phyloP scores from a whole-genome alignment of 2,113 vertebrate species.

The Elaphurus davidianus region DNA sequence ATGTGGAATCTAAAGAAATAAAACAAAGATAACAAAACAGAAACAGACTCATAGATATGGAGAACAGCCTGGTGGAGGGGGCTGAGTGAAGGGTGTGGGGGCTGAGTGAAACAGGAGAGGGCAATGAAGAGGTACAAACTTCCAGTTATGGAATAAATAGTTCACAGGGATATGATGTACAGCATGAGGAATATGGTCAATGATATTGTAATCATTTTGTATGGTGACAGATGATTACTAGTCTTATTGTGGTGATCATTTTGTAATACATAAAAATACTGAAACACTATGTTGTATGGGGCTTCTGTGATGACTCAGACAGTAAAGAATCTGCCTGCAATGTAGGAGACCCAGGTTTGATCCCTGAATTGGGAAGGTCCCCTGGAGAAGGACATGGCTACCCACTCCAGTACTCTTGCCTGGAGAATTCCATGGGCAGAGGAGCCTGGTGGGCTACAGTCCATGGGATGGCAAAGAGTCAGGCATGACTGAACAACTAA shows the following conservation, averaged over 20 bases:
- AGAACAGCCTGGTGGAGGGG: not conserved
- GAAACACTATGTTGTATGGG: not conserved
- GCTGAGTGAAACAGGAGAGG: not conserved
- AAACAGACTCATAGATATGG: not conserved
- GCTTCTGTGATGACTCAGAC: too few relatives aligned
- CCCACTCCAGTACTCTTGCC: not conserved
- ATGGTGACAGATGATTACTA: not conserved
- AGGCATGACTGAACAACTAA: not conserved
- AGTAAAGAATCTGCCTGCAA: too few relatives aligned
- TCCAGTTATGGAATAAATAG: not conserved
- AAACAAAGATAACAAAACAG: not conserved
- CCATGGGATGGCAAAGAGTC: not conserved
- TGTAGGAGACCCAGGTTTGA: too few relatives aligned
- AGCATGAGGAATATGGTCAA: not conserved
- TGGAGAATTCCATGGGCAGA: not conserved
- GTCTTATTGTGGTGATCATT: not conserved
- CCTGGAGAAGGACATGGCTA: too few relatives aligned
- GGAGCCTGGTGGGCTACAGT: not conserved
- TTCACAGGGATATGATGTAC: not conserved
- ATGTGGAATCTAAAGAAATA: not conserved
- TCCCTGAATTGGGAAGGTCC: too few relatives aligned
- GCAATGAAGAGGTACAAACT: not conserved
- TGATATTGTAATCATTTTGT: not conserved
- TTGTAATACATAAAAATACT: not conserved
- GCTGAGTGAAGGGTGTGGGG: not conserved